Evolutionary conservation across 2,797 vertebrate genomes (phyloP), one percentile per base, ranked within the genome.

Genomic region (Channallabes apus): DNA sequence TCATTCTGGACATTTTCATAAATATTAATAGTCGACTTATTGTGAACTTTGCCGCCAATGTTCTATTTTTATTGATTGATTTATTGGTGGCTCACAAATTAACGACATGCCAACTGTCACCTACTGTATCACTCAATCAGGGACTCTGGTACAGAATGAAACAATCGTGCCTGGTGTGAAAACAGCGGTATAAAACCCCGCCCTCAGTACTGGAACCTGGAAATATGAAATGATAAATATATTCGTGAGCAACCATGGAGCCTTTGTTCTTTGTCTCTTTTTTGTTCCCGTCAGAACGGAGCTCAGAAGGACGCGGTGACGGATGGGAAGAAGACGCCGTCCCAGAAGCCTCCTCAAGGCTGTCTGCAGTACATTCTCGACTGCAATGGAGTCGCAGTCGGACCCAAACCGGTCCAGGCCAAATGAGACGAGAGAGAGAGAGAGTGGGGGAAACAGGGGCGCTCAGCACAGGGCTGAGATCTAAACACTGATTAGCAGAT

Each of bases 281-380:
- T 72, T 15, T 69, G 75, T 78, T 58, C 18, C 8, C 59, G 54
- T 38, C 38, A 80, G 78, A 80, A 46, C 38, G 77, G 24, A 1
- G 35, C 65, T 69, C 46, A 82, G 65, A 94, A 98, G 97, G 96
- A 95, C 86, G 89, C 93, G 85, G 93, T 94, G 14, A 89, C 88
- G 0, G 97, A 98, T 68, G 91, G 93, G 83, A 95, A 92, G 90
- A 98, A 97, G 93, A 94, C 95, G 84, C 94, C 91, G 86, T 95
- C 90, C 87, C 95, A 90, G 95, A 95, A 87, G 94, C 94, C 93
- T 89, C 96, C 98, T 22, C 98, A 99, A 96, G 97, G 98, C 94
- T 99, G 98, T 94, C 96, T 99, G 96, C 98, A 99, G 96, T 99
- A 99, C 94, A 99, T 99, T 94, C 97, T 99, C 88, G 98, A 99